A percentile compares a stretch with the other conserved stretches of the same genome.
Conservation (phyloP, 2,113 vertebrate genomes). For the Sander vitreus region DNA sequence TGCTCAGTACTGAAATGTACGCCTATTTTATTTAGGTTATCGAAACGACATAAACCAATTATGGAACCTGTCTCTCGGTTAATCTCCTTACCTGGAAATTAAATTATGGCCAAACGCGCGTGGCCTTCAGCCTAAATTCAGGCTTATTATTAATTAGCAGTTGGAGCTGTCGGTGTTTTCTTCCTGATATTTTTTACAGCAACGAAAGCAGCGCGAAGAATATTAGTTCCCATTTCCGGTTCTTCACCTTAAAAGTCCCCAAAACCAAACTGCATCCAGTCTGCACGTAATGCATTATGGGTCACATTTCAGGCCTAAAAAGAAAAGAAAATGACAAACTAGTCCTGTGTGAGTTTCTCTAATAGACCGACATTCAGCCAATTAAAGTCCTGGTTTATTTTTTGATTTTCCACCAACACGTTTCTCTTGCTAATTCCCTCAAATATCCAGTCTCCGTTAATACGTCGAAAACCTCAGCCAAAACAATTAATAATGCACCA, state of each 20-base stretch:
- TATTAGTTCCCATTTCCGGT: neutral
- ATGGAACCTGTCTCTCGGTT: conserved; percentile 12
- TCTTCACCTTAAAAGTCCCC: conserved; percentile 10
- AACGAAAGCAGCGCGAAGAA: neutral
- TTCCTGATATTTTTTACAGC: neutral
- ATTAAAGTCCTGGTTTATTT: conserved; percentile 41
- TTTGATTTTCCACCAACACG: conserved; percentile 7
- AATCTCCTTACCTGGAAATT: conserved; percentile 54
- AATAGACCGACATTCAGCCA: conserved; percentile 22
- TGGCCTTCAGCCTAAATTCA: conserved; percentile 32
- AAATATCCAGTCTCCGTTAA: conserved; percentile 48
- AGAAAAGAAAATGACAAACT: neutral
- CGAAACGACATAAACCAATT: neutral
- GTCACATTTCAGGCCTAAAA: conserved; percentile 2
- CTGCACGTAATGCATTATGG: neutral
- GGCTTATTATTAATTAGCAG: conserved; percentile 47
- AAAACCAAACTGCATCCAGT: no score
- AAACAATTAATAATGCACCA: conserved; percentile 68
- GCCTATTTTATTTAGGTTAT: conserved; percentile 29
- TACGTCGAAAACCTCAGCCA: conserved; percentile 56
- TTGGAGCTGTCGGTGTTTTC: neutral
- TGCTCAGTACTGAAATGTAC: neutral
- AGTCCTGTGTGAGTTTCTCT: conserved; percentile 6
- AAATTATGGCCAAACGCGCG: conserved; percentile 34
- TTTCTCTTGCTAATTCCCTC: conserved; percentile 25